Percentiles rank a stretch among this genome's conserved stretches.
phyloP scores from a whole-genome alignment of 2,888 invertebrate species.

The Macaria liturata region DNA sequence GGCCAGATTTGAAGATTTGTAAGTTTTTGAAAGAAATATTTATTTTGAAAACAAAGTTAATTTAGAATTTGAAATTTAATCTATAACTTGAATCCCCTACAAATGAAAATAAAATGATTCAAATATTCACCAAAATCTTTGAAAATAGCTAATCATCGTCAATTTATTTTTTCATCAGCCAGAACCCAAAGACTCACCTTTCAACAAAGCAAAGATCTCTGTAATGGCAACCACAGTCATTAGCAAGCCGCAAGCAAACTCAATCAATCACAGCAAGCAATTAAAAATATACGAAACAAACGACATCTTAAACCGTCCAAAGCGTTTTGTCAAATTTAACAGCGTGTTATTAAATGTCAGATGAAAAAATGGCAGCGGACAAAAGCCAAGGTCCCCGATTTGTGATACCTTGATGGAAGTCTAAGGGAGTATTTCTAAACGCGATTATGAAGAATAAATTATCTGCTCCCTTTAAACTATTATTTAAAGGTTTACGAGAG shows the following conservation, averaged over 20 bases:
- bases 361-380: conserved; percentile 47
- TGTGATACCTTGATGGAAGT: conserved; percentile 48
- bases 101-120: too few relatives aligned
- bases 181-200: neutral
- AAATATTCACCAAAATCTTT: too few relatives aligned
- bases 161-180: too few relatives aligned
- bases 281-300: conserved; percentile 41
- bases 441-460: neutral
- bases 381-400: conserved; percentile 9
- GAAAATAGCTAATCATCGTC: too few relatives aligned
- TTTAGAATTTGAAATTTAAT: too few relatives aligned
- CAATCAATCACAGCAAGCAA: conserved; percentile 33
- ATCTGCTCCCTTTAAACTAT: too few relatives aligned
- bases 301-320: conserved; percentile 57
- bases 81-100: too few relatives aligned
- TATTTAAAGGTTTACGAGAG: too few relatives aligned
- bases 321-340: conserved; percentile 60
- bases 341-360: conserved; percentile 52
- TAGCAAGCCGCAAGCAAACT: conserved; percentile 24
- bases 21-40: too few relatives aligned
- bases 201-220: neutral
- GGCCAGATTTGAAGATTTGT: too few relatives aligned
- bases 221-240: conserved; percentile 2
- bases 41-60: too few relatives aligned
- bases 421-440: neutral